Percentiles rank a stretch among this genome's conserved stretches.
Evolutionary conservation across 2,888 invertebrate species (phyloP).

Genomic region (Dastarcus helophoroides): DNA sequence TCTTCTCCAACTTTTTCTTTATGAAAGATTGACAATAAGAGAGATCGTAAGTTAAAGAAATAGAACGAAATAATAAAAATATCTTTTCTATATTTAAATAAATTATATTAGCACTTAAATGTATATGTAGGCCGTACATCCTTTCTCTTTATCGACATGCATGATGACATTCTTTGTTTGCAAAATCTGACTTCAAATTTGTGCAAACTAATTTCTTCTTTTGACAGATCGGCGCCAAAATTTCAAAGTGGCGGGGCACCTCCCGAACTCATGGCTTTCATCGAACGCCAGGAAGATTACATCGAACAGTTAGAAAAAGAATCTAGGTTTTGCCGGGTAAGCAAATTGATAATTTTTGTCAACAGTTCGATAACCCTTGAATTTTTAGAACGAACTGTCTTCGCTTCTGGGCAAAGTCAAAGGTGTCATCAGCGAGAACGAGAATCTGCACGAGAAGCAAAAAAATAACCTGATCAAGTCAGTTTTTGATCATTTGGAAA

Average conservation of each 20-base stretch:
- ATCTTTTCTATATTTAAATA: too few species aligned
- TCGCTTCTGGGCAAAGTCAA: conserved; percentile 70
- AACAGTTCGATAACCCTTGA: not conserved
- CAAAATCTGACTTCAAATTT: too few species aligned
- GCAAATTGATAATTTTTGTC: too few species aligned
- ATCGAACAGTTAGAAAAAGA: conserved; percentile 78
- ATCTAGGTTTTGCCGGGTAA: conserved; percentile 68
- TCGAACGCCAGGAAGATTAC: conserved; percentile 78
- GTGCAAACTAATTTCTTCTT: conserved; percentile 6
- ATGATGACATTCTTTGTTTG: not conserved
- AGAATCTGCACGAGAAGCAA: conserved; percentile 66
- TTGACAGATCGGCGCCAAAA: conserved; percentile 19
- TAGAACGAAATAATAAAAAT: too few species aligned
- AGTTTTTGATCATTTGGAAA: conserved; percentile 51
- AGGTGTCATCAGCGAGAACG: conserved; percentile 77
- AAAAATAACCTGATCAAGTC: conserved; percentile 54
- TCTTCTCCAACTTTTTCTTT: not conserved
- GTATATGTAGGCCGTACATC: too few species aligned
- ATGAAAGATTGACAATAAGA: conserved; percentile 1
- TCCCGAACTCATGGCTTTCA: conserved; percentile 66
- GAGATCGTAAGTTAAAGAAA: too few species aligned
- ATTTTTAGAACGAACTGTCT: conserved; percentile 57
- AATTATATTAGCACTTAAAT: too few species aligned
- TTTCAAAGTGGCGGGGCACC: conserved; percentile 32
- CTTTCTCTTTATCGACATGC: too few species aligned